These are phyloP conservation scores for Hyperoplus lanceolatus DNA, from an alignment of 2,797 vertebrate species.

Conservation along the genomic window DNA sequence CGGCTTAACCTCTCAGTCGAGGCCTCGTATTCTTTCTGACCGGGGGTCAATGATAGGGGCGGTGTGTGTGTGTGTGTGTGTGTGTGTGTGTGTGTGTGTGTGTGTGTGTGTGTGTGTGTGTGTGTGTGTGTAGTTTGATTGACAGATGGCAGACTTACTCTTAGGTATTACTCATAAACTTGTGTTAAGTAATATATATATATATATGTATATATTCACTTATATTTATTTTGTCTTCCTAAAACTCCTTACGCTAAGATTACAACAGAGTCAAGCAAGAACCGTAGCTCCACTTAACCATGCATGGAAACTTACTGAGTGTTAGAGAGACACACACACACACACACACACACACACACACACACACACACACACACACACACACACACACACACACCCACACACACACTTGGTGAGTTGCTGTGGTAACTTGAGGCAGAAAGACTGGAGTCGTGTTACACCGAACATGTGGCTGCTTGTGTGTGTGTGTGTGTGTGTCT, in stretches of 20 bases:
- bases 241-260: too few species aligned
- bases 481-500: slow-evolving; percentile 18
- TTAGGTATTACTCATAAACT: background rate
- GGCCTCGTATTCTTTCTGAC: slow-evolving; percentile 31
- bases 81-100: background rate
- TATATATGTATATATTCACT: too few species aligned
- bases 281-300: too few species aligned
- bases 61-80: background rate
- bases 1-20: slow-evolving; percentile 48
- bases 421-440: slow-evolving; percentile 51
- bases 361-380: too few species aligned
- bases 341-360: too few species aligned
- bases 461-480: slow-evolving; percentile 52
- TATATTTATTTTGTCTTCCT: too few species aligned
- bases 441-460: slow-evolving; percentile 45
- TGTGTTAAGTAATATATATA: too few species aligned
- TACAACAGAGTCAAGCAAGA: too few species aligned
- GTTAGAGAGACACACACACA: too few species aligned
- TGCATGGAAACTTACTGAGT: too few species aligned
- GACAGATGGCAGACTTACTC: slow-evolving; percentile 33
- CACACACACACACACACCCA: background rate
- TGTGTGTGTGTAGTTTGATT: slow-evolving; percentile 11
- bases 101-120: background rate
- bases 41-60: slow-evolving; percentile 38
- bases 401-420: slow-evolving; percentile 6